A percentile compares a stretch with the other conserved stretches of the same genome.
Conservation (phyloP, 2,797 vertebrate species). For the Sitta carolinensis region DNA sequence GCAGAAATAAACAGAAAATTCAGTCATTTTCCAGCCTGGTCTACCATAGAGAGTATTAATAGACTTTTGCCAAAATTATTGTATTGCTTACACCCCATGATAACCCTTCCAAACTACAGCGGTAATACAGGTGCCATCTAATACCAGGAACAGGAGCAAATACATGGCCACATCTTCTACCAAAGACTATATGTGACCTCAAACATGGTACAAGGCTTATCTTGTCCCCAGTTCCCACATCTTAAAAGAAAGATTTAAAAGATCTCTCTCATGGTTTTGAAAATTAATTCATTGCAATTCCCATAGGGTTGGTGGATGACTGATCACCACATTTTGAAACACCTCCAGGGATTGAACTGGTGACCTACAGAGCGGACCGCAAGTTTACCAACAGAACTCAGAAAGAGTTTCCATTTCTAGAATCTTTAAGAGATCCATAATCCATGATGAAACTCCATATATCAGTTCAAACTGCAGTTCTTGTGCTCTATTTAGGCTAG, state of each 20-base stretch:
- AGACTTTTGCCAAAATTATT: background rate
- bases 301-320: background rate
- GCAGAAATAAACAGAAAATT: background rate
- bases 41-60: background rate
- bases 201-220: background rate
- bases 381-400: background rate
- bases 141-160: background rate
- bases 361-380: background rate
- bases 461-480: background rate
- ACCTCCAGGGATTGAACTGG: background rate
- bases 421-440: background rate
- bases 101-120: background rate
- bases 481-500: background rate
- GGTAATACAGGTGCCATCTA: background rate
- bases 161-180: background rate
- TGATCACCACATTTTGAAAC: background rate
- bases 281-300: background rate
- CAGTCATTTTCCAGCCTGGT: background rate
- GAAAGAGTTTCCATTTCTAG: background rate
- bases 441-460: background rate
- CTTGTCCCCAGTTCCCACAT: background rate
- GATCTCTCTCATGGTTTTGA: background rate
- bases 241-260: background rate
- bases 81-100: background rate
- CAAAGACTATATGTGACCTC: background rate